Evolutionary conservation across 2,113 vertebrate genomes (phyloP).

Genomic region (Naja naja): DNA sequence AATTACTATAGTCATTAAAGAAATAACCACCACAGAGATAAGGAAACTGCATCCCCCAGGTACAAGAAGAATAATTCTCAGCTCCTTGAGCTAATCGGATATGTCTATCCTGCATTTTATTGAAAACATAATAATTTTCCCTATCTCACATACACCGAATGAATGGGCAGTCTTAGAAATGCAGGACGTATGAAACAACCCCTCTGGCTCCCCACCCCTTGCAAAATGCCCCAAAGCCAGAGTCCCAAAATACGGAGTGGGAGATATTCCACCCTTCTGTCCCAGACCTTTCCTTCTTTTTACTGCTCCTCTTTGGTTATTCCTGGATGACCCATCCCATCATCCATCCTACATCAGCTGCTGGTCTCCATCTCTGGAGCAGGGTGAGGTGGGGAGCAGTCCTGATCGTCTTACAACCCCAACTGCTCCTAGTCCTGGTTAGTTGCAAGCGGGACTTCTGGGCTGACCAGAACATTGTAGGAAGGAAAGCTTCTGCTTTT

Average conservation of each 20-base stretch:
- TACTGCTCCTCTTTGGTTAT: not conserved
- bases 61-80: not conserved
- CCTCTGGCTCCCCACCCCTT: not conserved
- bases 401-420: not conserved
- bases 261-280: not conserved
- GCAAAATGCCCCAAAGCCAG: not conserved
- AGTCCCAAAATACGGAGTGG: not conserved
- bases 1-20: not conserved
- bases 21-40: not conserved
- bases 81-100: not conserved
- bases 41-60: not conserved
- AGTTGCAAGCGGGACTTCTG: not conserved
- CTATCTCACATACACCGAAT: not conserved
- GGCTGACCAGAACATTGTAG: not conserved
- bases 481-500: not conserved
- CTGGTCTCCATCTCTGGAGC: not conserved
- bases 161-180: not conserved
- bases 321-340: not conserved
- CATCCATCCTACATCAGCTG: not conserved
- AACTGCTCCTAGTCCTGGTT: not conserved
- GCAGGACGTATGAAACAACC: not conserved
- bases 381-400: not conserved
- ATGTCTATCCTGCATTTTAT: not conserved
- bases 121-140: not conserved
- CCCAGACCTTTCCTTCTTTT: not conserved